These are phyloP conservation scores for Anolis carolinensis DNA, from an alignment of 2,113 vertebrate species.

Conservation along the genomic window DNA sequence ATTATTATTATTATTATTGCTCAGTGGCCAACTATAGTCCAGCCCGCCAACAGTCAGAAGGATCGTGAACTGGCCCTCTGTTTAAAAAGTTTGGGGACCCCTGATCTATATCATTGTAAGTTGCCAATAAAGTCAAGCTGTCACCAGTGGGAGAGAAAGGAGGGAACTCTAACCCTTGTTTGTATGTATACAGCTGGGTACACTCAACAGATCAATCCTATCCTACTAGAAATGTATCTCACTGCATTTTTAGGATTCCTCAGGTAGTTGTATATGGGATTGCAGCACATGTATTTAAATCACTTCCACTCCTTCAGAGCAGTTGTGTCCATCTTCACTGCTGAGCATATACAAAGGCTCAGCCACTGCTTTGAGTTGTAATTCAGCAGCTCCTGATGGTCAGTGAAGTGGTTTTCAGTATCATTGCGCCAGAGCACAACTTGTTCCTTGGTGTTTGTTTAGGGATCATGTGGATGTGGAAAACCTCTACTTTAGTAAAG, in stretches of 20 bases:
- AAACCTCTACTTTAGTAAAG: neutral
- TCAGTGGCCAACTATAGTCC: too few relatives aligned
- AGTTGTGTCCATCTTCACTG: neutral
- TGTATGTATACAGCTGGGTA: too few relatives aligned
- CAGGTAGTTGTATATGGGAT: neutral
- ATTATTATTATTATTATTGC: too few relatives aligned
- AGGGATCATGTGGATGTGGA: neutral
- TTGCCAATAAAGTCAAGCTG: too few relatives aligned
- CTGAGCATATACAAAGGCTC: neutral
- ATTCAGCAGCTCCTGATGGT: neutral
- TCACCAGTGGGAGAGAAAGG: too few relatives aligned
- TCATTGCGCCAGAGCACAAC: neutral
- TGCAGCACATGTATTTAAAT: neutral
- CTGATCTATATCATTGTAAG: too few relatives aligned
- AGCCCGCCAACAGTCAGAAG: too few relatives aligned
- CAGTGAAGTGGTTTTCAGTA: neutral
- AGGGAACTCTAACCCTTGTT: too few relatives aligned
- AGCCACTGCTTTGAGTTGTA: neutral
- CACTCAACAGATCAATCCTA: neutral
- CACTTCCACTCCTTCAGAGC: neutral
- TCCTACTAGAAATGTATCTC: neutral
- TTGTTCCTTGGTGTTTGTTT: conserved; percentile 17
- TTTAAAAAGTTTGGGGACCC: too few relatives aligned
- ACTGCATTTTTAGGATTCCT: neutral
- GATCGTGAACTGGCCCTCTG: too few relatives aligned